Base-by-base conservation (phyloP, 2,797 vertebrate species). In the Tokudaia muenninki region DNA sequence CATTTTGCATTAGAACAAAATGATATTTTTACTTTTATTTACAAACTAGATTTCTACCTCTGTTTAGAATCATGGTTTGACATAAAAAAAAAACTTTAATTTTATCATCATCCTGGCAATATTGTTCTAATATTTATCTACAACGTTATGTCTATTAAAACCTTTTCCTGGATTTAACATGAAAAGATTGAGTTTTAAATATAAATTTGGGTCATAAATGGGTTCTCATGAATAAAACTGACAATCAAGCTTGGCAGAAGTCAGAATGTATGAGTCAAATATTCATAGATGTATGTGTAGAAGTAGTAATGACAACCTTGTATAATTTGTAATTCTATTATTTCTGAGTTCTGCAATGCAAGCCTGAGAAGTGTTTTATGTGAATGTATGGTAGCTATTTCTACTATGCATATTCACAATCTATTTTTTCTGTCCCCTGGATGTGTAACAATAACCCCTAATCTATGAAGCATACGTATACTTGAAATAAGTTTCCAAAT, bases 21-120 rank as follows among this genome's bases (percentile, higher is more conserved):
- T 77, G 12, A 34, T 21, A 50, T 44, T 8, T 67, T 94, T 91
- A 86, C 61, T 61, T 21, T 93, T 70, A 74, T 89, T 88, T 88
- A 88, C 41, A 78, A 75, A 86, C 93, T 61, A 63, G 19, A 87
- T 77, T 88, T 80, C 90, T 3, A 95, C 59, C 29, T 91, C 61
- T 79, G 57, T 84, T 94, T 95, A 92, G 16, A 87, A 11, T 87
- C 31, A 78, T 6, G 67, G 21, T 57, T 81, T 94, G 79, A 74
- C 41, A 50, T 61, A 47, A 83, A 92, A 47, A 83, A 92, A 94
- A 89, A 93, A 16, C 0, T 80, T 95, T 92, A 72, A 57, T 95
- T 84, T 91, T 87, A 44, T 90, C 82, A 81, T 86, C n/a, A 37
- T 95, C 65, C 79, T 90, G 34, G 9, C 84, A 82, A 88, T 94